Conservation (phyloP, 2,113 vertebrate species). For the Sturnira hondurensis region DNA sequence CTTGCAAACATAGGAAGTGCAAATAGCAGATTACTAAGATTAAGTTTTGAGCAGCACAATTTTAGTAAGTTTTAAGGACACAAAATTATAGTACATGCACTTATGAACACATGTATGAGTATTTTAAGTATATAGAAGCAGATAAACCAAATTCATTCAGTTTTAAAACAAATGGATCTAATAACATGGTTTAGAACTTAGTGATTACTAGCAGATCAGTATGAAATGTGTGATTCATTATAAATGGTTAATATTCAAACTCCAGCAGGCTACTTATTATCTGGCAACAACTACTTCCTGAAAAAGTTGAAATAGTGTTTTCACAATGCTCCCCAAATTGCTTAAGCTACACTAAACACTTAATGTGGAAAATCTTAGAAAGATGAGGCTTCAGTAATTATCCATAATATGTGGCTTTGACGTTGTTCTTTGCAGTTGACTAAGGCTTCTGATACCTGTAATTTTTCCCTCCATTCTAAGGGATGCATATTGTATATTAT, state of each 20-base stretch:
- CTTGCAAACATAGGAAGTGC: background rate
- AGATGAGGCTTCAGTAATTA: background rate
- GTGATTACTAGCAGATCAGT: background rate
- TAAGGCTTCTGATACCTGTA: background rate
- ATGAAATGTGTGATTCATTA: background rate
- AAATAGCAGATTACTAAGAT: background rate
- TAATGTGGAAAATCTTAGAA: conserved; percentile 44
- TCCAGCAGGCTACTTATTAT: conserved; percentile 43
- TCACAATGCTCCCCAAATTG: background rate
- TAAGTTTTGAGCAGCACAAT: background rate
- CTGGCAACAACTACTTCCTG: conserved; percentile 49
- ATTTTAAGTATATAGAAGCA: background rate
- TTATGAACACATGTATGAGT: background rate
- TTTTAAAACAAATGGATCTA: background rate
- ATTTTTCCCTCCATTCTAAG: background rate
- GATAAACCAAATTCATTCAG: background rate
- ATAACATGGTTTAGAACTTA: background rate
- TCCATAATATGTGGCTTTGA: background rate
- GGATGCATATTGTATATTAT: background rate
- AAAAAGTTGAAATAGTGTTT: conserved; percentile 62
- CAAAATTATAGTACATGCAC: background rate
- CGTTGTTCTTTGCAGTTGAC: background rate
- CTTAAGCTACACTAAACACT: background rate
- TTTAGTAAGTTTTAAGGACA: background rate
- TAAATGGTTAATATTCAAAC: background rate